phyloP scores from a whole-genome alignment of 1,140 invertebrate species.

The Cepaea nemoralis region DNA sequence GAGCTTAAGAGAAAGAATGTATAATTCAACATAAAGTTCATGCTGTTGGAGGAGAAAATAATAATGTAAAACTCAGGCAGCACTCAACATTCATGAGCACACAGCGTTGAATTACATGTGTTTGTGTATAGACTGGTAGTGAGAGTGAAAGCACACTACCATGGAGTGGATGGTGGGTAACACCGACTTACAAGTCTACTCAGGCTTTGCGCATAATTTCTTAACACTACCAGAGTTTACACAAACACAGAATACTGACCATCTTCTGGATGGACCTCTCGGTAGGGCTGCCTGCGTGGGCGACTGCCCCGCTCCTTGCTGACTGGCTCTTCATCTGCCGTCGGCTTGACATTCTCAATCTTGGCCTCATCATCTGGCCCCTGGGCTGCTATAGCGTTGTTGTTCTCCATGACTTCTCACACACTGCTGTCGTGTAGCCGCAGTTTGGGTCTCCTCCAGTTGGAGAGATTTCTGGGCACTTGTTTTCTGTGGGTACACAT shows the following conservation, averaged over 20 bases:
- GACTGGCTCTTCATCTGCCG: slow-evolving; percentile 26
- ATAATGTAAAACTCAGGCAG: too few species aligned
- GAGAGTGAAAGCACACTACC: too few species aligned
- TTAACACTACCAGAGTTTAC: too few species aligned
- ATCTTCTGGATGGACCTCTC: slow-evolving; percentile 27
- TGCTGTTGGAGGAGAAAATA: too few species aligned
- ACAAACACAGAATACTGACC: slow-evolving; percentile 18
- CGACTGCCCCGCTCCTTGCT: slow-evolving; percentile 16
- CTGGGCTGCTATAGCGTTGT: slow-evolving; percentile 37
- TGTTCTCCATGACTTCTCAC: slow-evolving; percentile 37
- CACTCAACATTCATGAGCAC: too few species aligned
- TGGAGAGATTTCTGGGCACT: slow-evolving; percentile 40
- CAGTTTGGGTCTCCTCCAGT: slow-evolving; percentile 41
- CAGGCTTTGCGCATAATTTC: too few species aligned
- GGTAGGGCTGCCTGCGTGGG: slow-evolving; percentile 1
- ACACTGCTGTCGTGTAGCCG: slow-evolving; percentile 2
- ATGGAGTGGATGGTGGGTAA: too few species aligned
- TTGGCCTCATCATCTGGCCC: slow-evolving; percentile 39
- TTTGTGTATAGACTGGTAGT: too few species aligned
- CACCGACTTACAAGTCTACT: too few species aligned
- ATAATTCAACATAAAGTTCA: too few species aligned
- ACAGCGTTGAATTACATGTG: too few species aligned
- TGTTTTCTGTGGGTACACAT: slow-evolving; percentile 23
- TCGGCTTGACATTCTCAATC: slow-evolving; percentile 37
- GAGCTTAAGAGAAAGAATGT: too few species aligned